Conservation (phyloP, 2,113 vertebrate genomes). For the Pagrus major region DNA sequence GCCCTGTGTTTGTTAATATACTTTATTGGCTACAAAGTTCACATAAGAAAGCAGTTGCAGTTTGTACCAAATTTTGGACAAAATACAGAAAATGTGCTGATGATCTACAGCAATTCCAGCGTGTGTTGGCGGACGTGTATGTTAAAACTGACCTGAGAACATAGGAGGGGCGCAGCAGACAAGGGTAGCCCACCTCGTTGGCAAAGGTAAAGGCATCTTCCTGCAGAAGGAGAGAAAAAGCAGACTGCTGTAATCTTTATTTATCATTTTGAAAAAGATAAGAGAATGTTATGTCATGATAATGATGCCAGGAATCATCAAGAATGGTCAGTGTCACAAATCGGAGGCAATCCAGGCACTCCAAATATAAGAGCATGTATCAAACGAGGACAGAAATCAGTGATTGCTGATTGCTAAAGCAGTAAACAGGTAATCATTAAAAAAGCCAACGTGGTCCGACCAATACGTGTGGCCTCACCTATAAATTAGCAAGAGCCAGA, state of each 20-base stretch:
- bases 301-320: neutral
- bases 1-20: neutral
- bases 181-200: constrained; percentile 90
- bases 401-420: too few species aligned
- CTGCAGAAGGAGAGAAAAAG: constrained; percentile 78
- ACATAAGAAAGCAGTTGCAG: neutral
- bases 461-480: too few species aligned
- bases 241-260: neutral
- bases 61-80: neutral
- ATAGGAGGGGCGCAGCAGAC: constrained; percentile 94
- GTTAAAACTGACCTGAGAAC: constrained; percentile 89
- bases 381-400: too few species aligned
- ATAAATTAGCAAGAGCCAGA: too few species aligned
- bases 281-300: neutral
- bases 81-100: neutral
- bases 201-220: constrained; percentile 92
- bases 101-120: neutral
- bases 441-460: too few species aligned
- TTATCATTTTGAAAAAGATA: neutral
- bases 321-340: neutral
- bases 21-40: neutral
- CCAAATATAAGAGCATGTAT: too few species aligned
- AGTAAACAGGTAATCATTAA: too few species aligned
- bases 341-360: neutral
- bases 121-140: neutral